A percentile compares a stretch with the other conserved stretches of the same genome.
Evolutionary conservation across 2,797 vertebrate species (phyloP).

Genomic region (Phalloptychus januarius): DNA sequence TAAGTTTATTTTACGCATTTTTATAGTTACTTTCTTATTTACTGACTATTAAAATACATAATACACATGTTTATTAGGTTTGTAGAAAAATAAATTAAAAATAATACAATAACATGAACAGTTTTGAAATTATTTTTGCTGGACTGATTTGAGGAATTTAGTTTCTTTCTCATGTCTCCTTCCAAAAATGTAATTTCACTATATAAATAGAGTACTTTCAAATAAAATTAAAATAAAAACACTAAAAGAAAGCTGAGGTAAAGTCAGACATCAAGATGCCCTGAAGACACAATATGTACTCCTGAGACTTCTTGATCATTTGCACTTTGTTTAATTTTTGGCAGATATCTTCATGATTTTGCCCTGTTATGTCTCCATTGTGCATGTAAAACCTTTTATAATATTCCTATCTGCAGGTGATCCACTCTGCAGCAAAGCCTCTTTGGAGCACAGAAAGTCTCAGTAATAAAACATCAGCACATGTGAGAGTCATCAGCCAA

Average conservation of each 20-base stretch:
- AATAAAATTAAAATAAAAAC: not conserved
- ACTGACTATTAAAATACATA: not conserved
- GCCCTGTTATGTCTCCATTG: not conserved
- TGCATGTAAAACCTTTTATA: not conserved
- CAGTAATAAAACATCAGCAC: not conserved
- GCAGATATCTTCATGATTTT: not conserved
- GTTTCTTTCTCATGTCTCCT: not conserved
- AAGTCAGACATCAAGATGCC: not conserved
- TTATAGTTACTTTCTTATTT: not conserved
- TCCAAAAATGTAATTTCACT: not conserved
- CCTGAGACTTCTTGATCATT: no score
- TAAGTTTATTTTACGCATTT: no score
- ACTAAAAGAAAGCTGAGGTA: not conserved
- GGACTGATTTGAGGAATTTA: not conserved
- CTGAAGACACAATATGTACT: not conserved
- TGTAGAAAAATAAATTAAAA: not conserved
- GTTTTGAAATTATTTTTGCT: not conserved
- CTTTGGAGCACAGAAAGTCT: not conserved
- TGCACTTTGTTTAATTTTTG: not conserved
- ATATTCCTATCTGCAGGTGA: not conserved
- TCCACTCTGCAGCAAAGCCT: not conserved
- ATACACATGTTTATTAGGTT: not conserved
- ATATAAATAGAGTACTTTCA: not conserved
- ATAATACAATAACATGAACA: not conserved
- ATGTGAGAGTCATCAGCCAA: not conserved